These are phyloP conservation scores for Anas flavirostris DNA, from an alignment of 2,797 vertebrate genomes.

Conservation along the genomic window DNA sequence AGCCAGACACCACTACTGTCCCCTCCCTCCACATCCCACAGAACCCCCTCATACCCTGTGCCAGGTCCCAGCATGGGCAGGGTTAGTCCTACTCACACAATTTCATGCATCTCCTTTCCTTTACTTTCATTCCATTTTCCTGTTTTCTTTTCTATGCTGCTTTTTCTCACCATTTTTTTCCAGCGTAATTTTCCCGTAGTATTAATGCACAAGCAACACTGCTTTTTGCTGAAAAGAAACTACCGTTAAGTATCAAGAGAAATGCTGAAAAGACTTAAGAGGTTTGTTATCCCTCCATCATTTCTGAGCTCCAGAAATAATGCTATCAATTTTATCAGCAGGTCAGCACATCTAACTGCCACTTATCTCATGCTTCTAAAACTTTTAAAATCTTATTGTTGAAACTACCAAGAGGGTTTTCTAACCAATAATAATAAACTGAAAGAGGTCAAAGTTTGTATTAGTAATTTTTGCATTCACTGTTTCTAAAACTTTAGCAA, in stretches of 20 bases:
- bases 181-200: not conserved
- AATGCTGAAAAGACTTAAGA: not conserved
- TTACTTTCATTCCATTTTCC: constrained; percentile 32
- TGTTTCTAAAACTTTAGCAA: not conserved
- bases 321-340: not conserved
- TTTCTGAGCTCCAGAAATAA: not conserved
- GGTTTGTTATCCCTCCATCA: not conserved
- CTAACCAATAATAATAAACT: not conserved
- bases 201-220: not conserved
- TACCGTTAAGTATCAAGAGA: not conserved
- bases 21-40: not conserved
- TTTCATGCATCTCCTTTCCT: not conserved
- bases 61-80: not conserved
- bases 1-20: not conserved
- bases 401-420: not conserved
- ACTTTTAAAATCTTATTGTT: not conserved
- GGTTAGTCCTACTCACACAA: not conserved
- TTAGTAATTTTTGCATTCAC: not conserved
- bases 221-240: not conserved
- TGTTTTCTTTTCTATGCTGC: not conserved
- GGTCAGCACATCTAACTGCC: not conserved
- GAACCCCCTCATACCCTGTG: not conserved
- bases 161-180: not conserved
- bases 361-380: not conserved
- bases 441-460: not conserved